Conservation (phyloP, 2,113 vertebrate species). For the Dermatemys mawii region DNA sequence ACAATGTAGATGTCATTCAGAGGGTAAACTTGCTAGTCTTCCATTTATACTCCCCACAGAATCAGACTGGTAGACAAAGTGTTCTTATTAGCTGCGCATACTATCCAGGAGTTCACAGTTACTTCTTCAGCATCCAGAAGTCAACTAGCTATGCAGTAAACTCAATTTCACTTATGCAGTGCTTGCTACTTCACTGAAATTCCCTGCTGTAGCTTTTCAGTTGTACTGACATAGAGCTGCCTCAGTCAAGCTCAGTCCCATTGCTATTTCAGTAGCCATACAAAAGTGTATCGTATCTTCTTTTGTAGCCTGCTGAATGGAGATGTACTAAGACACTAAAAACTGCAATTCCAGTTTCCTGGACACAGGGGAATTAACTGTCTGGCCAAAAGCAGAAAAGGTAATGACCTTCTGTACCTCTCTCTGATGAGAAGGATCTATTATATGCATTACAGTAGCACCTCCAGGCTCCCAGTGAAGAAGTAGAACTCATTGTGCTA, state of each 20-base stretch:
- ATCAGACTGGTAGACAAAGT: not conserved
- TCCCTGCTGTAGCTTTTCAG: not conserved
- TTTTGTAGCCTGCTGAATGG: not conserved
- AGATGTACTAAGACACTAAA: not conserved
- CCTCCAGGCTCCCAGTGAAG: not conserved
- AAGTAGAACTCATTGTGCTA: not conserved
- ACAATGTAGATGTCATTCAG: not conserved
- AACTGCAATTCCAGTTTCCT: not conserved
- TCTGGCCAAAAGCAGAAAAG: not conserved
- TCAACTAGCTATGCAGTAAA: not conserved
- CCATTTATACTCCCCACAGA: not conserved
- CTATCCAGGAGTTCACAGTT: not conserved
- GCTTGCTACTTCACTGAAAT: not conserved
- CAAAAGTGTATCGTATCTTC: not conserved
- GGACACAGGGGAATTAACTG: not conserved
- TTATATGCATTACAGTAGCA: not conserved
- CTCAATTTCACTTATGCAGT: not conserved
- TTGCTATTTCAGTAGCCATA: not conserved
- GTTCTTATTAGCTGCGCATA: not conserved
- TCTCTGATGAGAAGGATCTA: not conserved
- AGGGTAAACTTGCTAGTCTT: not conserved
- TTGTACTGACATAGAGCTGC: not conserved
- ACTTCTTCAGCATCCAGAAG: not conserved
- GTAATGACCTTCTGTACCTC: not conserved
- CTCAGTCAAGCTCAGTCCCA: not conserved